Evolutionary conservation across 2,797 vertebrate species (phyloP).

Genomic region (Microcaecilia unicolor): DNA sequence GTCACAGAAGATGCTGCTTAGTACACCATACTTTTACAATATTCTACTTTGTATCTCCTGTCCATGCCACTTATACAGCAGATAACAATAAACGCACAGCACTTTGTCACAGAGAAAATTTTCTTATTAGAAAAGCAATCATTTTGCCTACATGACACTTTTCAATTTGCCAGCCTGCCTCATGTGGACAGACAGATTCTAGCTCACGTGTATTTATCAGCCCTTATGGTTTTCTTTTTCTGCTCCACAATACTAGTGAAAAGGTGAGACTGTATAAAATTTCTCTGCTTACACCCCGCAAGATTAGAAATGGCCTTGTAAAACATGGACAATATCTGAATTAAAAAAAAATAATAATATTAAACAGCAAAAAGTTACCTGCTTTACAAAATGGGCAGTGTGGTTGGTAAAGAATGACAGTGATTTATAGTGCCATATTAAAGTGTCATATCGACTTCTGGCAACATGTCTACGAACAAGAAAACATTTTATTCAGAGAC

Average conservation of each 20-base stretch:
- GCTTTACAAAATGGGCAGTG: accelerated
- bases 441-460: constrained; percentile 6
- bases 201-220: constrained; percentile 6
- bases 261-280: constrained; percentile 1
- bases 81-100: background rate
- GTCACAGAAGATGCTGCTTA: background rate
- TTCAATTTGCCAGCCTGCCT: background rate
- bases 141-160: background rate
- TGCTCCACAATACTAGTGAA: constrained; percentile 1
- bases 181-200: background rate
- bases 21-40: background rate
- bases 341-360: background rate
- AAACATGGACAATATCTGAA: background rate
- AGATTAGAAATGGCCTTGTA: background rate
- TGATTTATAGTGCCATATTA: constrained; percentile 4
- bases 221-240: background rate
- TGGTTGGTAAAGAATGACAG: constrained; percentile 1
- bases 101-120: background rate
- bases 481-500: background rate
- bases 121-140: background rate
- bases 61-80: background rate
- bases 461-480: background rate
- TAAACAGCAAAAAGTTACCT: constrained; percentile 2
- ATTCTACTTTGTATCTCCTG: accelerated
- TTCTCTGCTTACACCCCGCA: background rate